These are phyloP conservation scores for Tangachromis dhanisi DNA, from an alignment of 2,113 vertebrate genomes.

Conservation along the genomic window DNA sequence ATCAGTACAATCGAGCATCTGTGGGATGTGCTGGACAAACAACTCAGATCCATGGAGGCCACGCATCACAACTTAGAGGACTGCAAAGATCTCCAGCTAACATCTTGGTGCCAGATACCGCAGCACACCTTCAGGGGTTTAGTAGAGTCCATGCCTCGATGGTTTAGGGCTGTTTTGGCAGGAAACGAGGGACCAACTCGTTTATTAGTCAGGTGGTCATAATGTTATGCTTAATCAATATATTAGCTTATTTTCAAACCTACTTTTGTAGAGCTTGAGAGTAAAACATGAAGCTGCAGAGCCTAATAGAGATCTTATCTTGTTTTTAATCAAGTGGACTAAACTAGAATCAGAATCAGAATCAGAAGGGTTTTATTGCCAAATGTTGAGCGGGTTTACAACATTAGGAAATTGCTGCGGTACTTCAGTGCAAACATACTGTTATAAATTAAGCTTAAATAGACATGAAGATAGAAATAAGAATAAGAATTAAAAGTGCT, in stretches of 20 bases:
- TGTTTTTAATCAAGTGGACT: neutral
- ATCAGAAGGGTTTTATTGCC: no score
- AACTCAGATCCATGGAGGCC: neutral
- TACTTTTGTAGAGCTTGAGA: neutral
- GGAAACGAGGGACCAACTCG: neutral
- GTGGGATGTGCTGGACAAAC: neutral
- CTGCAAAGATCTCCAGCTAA: fast-evolving
- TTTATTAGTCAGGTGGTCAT: neutral
- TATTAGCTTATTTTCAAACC: neutral
- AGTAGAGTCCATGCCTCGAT: neutral
- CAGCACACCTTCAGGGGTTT: neutral
- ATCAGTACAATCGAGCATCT: neutral
- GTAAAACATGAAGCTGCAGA: neutral
- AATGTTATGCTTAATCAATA: neutral
- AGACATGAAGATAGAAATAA: no score
- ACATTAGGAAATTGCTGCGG: no score
- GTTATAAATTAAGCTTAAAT: no score
- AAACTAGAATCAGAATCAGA: no score
- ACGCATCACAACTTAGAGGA: neutral
- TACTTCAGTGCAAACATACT: no score
- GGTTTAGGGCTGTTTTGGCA: neutral
- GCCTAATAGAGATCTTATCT: neutral
- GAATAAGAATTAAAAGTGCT: no score
- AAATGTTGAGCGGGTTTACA: no score
- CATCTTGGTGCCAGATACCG: neutral